phyloP scores from a whole-genome alignment of 2,888 invertebrate species.

The Odontothrips loti region DNA sequence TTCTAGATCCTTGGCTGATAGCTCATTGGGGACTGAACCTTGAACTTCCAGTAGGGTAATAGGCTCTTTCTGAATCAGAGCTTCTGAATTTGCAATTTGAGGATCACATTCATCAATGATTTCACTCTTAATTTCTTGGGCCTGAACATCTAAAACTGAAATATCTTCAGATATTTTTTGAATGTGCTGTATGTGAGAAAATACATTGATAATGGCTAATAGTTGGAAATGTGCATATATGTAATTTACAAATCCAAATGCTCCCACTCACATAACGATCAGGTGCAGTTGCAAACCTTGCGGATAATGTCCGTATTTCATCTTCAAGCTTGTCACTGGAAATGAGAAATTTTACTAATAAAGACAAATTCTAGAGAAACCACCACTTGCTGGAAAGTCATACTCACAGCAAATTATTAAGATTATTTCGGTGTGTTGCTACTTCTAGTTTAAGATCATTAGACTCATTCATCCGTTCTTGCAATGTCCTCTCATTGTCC shows the following conservation, averaged over 20 bases:
- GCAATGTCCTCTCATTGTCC: too few relatives aligned
- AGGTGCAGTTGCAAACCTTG: neutral
- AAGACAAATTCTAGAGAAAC: neutral
- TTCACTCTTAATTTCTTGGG: neutral
- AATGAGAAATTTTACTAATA: neutral
- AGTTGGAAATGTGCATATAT: neutral
- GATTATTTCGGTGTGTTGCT: too few relatives aligned
- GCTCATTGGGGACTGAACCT: neutral
- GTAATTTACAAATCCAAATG: neutral
- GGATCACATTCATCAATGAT: neutral
- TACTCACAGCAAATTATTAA: too few relatives aligned
- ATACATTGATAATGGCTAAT: neutral
- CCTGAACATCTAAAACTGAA: neutral
- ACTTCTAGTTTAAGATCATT: too few relatives aligned
- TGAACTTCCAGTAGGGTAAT: neutral
- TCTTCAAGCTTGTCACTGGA: neutral
- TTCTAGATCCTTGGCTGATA: neutral
- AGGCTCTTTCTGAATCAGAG: neutral
- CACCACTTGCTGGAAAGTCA: too few relatives aligned
- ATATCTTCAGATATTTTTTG: neutral
- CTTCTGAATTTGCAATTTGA: neutral
- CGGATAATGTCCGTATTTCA: neutral
- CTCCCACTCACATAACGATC: neutral
- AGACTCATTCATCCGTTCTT: too few relatives aligned
- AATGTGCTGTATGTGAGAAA: neutral